Conservation (phyloP, 2,113 vertebrate species). For the Atlantisia rogersi region DNA sequence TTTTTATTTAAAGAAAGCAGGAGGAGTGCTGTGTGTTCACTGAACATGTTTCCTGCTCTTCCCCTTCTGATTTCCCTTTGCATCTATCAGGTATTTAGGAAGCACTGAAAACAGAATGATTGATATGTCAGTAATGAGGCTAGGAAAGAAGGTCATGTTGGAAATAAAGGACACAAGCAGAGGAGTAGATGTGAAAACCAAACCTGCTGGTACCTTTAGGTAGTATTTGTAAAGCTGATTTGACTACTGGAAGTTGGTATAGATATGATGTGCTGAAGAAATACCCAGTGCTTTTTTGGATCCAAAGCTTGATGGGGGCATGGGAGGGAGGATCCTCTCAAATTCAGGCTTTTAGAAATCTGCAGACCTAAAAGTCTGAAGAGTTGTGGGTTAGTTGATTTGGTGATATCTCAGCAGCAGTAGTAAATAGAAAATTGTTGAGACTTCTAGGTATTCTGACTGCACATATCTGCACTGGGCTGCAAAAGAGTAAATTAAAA, state of each 20-base stretch:
- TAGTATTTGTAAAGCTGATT: neutral
- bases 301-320: neutral
- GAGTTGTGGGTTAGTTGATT: neutral
- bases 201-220: neutral
- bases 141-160: neutral
- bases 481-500: neutral
- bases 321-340: neutral
- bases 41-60: neutral
- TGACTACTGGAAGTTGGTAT: neutral
- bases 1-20: neutral
- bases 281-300: neutral
- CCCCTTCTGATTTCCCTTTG: neutral
- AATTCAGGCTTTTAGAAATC: neutral
- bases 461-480: neutral
- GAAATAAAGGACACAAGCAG: neutral
- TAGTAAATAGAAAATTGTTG: neutral
- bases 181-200: neutral
- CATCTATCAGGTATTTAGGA: neutral
- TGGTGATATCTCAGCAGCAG: neutral
- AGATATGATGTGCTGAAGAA: neutral
- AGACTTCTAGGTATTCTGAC: neutral
- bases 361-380: neutral
- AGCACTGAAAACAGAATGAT: neutral
- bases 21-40: neutral
- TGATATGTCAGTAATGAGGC: neutral